These are phyloP conservation scores for Casuarius casuarius DNA, from an alignment of 2,113 vertebrate species.

Conservation along the genomic window DNA sequence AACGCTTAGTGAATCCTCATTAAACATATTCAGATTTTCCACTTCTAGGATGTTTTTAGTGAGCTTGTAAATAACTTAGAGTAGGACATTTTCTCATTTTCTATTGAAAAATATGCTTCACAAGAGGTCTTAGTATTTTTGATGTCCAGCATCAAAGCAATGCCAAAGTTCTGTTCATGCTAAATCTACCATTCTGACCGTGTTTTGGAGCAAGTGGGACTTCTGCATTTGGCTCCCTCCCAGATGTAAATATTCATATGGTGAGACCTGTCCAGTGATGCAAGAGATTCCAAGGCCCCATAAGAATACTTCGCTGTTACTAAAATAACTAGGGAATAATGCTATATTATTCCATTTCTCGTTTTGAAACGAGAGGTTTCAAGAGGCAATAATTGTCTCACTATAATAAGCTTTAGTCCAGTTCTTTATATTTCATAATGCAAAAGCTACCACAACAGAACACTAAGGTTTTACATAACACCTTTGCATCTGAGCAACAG, in stretches of 20 bases:
- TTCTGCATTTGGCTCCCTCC: background rate
- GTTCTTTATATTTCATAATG: background rate
- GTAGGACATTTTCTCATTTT: background rate
- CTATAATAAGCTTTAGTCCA: background rate
- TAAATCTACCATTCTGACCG: background rate
- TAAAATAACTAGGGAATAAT: background rate
- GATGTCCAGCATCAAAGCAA: background rate
- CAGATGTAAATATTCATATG: background rate
- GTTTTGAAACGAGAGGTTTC: background rate
- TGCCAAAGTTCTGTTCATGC: background rate
- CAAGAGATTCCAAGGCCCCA: background rate
- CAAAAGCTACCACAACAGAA: background rate
- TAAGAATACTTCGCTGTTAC: background rate
- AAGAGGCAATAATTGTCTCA: background rate
- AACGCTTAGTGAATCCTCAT: background rate
- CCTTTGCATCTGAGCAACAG: background rate
- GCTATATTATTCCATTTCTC: background rate
- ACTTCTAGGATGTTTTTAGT: rapidly evolving
- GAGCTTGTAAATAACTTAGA: background rate
- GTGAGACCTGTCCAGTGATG: background rate
- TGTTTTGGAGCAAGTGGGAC: background rate
- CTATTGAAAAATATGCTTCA: background rate
- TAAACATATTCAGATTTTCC: background rate
- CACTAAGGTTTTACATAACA: background rate
- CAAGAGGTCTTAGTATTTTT: background rate